A percentile compares a stretch with the other conserved stretches of the same genome.
These are phyloP conservation scores for Drosophila kanapiae DNA, from an alignment of 1,140 invertebrate genomes.

Conservation along the genomic window DNA sequence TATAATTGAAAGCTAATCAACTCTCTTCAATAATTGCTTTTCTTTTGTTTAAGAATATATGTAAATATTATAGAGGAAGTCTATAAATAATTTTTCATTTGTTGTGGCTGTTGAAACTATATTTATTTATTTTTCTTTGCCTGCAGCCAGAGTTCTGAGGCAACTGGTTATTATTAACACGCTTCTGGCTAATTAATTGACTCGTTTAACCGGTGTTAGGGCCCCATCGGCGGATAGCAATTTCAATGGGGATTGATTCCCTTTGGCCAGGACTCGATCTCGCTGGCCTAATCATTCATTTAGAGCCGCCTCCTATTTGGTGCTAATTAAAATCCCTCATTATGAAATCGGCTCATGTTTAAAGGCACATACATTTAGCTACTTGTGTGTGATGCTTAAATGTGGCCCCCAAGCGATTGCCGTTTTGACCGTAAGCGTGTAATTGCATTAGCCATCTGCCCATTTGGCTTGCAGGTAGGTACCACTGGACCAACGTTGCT, in stretches of 20 bases:
- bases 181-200: slow-evolving; percentile 74
- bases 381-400: slow-evolving; percentile 1
- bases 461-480: slow-evolving; percentile 27
- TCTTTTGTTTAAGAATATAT: background rate
- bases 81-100: no score
- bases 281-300: slow-evolving; percentile 40
- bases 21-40: no score
- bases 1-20: no score
- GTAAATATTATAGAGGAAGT: background rate
- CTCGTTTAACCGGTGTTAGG: slow-evolving; percentile 52
- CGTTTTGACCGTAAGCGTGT: slow-evolving; percentile 80
- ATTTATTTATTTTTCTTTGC: no score
- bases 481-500: slow-evolving; percentile 20
- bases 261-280: slow-evolving; percentile 16
- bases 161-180: slow-evolving; percentile 77
- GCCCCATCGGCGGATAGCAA: background rate
- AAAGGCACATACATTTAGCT: background rate
- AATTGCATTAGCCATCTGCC: slow-evolving; percentile 76
- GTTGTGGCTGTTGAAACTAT: no score
- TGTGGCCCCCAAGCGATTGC: slow-evolving; percentile 52
- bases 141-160: slow-evolving; percentile 28
- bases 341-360: slow-evolving; percentile 68
- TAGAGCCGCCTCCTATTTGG: slow-evolving; percentile 60
- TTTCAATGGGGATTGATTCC: slow-evolving; percentile 13
- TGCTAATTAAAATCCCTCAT: slow-evolving; percentile 82